Percentiles rank a stretch among this genome's conserved stretches.
These are phyloP conservation scores for Propsilocerus akamusi DNA, from an alignment of 1,140 invertebrate genomes.

Conservation along the genomic window DNA sequence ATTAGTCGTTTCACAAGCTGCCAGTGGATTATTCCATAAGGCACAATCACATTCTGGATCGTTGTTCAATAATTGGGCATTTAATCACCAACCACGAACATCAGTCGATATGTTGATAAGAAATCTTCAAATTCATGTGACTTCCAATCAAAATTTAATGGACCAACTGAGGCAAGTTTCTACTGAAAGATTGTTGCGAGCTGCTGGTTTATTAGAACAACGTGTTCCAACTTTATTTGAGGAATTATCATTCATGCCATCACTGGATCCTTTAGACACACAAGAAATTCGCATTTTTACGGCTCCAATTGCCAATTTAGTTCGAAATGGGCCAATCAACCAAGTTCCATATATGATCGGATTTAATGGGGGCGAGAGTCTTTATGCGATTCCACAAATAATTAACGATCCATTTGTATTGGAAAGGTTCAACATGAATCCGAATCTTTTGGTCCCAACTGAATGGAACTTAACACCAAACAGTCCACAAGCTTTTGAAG, in stretches of 20 bases:
- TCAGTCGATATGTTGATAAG: slow-evolving; percentile 21
- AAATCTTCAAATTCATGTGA: slow-evolving; percentile 17
- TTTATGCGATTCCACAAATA: neutral
- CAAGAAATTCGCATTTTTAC: slow-evolving; percentile 5
- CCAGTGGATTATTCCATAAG: slow-evolving; percentile 34
- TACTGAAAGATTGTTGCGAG: slow-evolving; percentile 21
- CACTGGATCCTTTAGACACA: neutral
- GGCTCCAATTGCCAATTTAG: slow-evolving; percentile 6
- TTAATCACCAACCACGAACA: slow-evolving; percentile 20
- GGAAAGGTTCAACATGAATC: neutral
- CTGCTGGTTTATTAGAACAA: slow-evolving; percentile 8
- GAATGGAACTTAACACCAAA: neutral
- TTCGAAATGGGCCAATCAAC: slow-evolving; percentile 8
- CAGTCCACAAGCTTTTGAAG: neutral
- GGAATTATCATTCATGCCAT: slow-evolving; percentile 3
- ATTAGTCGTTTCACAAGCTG: slow-evolving; percentile 28
- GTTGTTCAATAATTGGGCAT: slow-evolving; percentile 36
- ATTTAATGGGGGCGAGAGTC: slow-evolving; percentile 5
- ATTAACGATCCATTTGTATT: neutral
- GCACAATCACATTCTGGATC: slow-evolving; percentile 46
- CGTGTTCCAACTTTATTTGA: neutral
- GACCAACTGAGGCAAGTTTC: slow-evolving; percentile 19
- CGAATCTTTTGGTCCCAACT: neutral
- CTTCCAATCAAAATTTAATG: slow-evolving; percentile 20
- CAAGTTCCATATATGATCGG: slow-evolving; percentile 10